These are phyloP conservation scores for Morbakka virulenta DNA, from an alignment of 30 jellyfish, hydroid and myxozoan genomes.

Conservation along the genomic window DNA sequence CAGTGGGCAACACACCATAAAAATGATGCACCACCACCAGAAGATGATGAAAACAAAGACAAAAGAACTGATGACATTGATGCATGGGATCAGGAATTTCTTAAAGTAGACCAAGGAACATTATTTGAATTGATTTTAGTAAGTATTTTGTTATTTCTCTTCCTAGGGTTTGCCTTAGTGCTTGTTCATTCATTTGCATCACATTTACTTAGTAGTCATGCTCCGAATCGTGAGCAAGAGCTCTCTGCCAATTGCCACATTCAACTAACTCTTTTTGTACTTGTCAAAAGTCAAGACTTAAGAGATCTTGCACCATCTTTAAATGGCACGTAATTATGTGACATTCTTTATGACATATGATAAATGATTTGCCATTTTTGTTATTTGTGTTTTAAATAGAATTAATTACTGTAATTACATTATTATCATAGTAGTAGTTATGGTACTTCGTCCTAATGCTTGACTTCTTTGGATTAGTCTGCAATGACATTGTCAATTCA, in stretches of 20 bases:
- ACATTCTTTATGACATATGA: background rate
- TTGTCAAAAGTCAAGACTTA: no score
- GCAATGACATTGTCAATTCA: no score
- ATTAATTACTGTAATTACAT: background rate
- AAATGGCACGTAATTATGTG: background rate
- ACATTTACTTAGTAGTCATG: background rate
- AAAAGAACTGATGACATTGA: constrained; percentile 87
- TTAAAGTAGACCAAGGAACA: constrained; percentile 97
- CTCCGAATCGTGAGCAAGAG: background rate
- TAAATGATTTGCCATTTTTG: background rate
- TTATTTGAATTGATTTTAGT: constrained; percentile 87
- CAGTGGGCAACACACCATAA: constrained; percentile 97
- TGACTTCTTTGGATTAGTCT: no score
- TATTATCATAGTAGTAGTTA: background rate
- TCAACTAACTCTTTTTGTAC: no score
- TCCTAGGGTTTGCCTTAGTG: background rate
- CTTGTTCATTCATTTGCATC: background rate
- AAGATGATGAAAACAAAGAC: constrained; percentile 90
- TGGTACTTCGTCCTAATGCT: no score
- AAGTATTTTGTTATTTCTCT: background rate
- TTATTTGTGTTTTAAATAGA: background rate
- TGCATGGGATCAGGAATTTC: constrained; percentile 99
- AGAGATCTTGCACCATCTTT: no score
- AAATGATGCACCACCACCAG: constrained; percentile 97
- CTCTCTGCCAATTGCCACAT: no score